Evolutionary conservation across 2,113 vertebrate species (phyloP).

Genomic region (Archocentrus centrarchus): DNA sequence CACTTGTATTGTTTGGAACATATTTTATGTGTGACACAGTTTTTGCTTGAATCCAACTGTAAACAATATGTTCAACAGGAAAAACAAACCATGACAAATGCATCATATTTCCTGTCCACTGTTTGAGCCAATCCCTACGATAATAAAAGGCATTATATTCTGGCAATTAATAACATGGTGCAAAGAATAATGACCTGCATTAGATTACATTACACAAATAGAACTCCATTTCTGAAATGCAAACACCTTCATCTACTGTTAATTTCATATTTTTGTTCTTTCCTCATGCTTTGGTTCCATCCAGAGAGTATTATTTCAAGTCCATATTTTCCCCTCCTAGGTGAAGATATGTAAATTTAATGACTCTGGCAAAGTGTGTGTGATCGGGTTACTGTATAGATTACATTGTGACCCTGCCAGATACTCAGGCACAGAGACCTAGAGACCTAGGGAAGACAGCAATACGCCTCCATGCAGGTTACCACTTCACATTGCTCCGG

Average conservation of each 20-base stretch:
- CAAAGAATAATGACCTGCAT: background rate
- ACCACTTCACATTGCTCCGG: slow-evolving; percentile 42
- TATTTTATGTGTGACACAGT: slow-evolving; percentile 34
- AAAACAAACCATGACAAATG: background rate
- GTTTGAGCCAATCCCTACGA: background rate
- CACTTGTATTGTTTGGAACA: slow-evolving; percentile 19
- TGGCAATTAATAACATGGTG: background rate
- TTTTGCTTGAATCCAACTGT: background rate
- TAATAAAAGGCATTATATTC: background rate
- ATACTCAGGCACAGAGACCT: slow-evolving; percentile 62
- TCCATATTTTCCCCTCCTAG: slow-evolving; percentile 62
- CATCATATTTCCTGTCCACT: background rate
- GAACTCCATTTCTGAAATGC: background rate
- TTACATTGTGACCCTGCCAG: slow-evolving; percentile 79
- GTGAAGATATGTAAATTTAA: slow-evolving; percentile 85
- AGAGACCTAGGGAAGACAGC: slow-evolving; percentile 62
- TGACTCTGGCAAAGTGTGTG: slow-evolving; percentile 81
- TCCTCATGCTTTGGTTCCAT: slow-evolving; percentile 1
- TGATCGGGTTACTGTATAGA: slow-evolving; percentile 84
- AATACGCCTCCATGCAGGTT: slow-evolving; percentile 66
- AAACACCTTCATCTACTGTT: background rate
- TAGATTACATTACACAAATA: background rate
- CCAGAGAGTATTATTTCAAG: slow-evolving; percentile 23
- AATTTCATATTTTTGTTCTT: slow-evolving; percentile 10
- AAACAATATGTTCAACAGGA: background rate